Percentiles rank a stretch among this genome's conserved stretches.
Conservation (phyloP, 2,797 vertebrate genomes). For the Kryptolebias ocellatus region DNA sequence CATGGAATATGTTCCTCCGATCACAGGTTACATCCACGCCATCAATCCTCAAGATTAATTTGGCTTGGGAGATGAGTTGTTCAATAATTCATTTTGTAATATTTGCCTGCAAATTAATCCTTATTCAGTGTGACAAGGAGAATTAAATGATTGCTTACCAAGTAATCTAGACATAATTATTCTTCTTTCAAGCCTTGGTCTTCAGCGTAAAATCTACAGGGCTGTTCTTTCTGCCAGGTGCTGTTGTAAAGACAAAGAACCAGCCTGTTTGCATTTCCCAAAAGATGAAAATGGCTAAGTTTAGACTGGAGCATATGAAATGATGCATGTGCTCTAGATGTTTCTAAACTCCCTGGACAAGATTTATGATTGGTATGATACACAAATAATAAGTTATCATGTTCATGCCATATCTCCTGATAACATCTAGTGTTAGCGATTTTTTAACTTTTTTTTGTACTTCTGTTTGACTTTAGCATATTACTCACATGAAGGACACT, state of each 20-base stretch:
- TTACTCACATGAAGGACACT: neutral
- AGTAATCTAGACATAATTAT: conserved; percentile 79
- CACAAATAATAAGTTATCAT: conserved; percentile 25
- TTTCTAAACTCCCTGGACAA: conserved; percentile 37
- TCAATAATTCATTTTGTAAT: conserved; percentile 83
- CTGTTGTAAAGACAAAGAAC: conserved; percentile 53
- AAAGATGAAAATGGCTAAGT: conserved; percentile 62
- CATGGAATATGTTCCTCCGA: conserved; percentile 65
- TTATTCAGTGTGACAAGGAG: conserved; percentile 77
- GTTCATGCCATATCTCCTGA: conserved; percentile 1
- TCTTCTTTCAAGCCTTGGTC: conserved; percentile 68
- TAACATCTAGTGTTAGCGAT: conserved; percentile 5
- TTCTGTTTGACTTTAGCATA: conserved; percentile 22
- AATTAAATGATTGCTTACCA: conserved; percentile 81
- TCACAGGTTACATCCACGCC: conserved; percentile 74
- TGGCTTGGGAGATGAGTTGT: conserved; percentile 75
- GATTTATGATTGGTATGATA: conserved; percentile 60
- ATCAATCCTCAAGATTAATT: conserved; percentile 81
- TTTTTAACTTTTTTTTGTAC: neutral
- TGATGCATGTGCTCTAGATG: conserved; percentile 62
- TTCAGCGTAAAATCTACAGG: conserved; percentile 36
- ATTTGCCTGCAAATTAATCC: conserved; percentile 80
- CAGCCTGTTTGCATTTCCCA: conserved; percentile 55
- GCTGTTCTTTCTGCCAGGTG: conserved; percentile 57
- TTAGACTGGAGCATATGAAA: conserved; percentile 52